Evolutionary conservation across 2,797 vertebrate species (phyloP).

Genomic region (Xyrichtys novacula): DNA sequence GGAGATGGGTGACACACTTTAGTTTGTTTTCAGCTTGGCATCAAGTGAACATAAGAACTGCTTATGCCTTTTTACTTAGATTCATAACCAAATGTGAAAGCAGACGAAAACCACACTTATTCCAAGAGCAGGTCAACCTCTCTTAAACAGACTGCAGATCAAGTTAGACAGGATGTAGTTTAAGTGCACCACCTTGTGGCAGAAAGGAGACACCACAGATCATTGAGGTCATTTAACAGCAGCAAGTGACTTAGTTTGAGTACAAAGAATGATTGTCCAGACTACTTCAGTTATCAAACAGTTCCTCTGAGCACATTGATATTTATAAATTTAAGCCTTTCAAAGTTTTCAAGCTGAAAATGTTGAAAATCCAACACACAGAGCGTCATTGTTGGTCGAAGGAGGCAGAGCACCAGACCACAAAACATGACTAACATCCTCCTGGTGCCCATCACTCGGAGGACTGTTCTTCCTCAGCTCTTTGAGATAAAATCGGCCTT

Average conservation of each 20-base stretch:
- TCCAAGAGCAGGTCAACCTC: neutral
- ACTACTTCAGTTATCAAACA: neutral
- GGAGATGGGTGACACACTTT: neutral
- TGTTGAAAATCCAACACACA: too few relatives aligned
- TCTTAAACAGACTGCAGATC: neutral
- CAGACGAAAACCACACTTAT: neutral
- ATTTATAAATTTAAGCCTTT: too few relatives aligned
- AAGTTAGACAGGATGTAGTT: neutral
- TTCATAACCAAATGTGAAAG: neutral
- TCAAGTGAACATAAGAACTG: neutral
- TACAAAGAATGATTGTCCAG: neutral
- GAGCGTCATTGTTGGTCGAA: neutral
- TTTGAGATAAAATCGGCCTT: neutral
- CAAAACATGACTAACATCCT: neutral
- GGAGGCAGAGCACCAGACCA: neutral
- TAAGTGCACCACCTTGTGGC: constrained; percentile 62
- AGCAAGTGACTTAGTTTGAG: neutral
- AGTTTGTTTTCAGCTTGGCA: neutral
- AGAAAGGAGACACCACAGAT: constrained; percentile 19
- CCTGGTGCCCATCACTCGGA: neutral
- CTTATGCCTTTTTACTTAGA: neutral
- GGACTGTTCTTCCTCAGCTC: neutral
- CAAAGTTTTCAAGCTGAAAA: neutral
- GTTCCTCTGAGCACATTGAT: neutral
- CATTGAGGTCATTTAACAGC: neutral